Evolutionary conservation across 1,140 invertebrate species (phyloP).

Genomic region (Calliopsis andreniformis): DNA sequence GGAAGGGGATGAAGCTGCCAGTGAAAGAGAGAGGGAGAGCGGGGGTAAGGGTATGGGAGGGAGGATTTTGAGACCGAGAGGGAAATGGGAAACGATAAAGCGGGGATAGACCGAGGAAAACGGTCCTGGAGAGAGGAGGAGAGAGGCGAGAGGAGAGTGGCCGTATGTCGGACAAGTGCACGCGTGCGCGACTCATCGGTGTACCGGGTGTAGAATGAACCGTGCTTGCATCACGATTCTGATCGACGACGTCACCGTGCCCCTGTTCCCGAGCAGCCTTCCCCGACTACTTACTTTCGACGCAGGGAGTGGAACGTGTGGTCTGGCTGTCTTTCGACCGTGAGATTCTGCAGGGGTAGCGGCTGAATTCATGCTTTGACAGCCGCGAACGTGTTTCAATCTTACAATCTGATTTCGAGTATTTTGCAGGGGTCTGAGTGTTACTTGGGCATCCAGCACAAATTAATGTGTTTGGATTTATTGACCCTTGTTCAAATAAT

Average conservation of each 20-base stretch:
- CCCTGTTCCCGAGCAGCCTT: neutral
- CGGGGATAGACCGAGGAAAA: neutral
- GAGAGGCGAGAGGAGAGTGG: neutral
- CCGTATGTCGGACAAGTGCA: conserved; percentile 32
- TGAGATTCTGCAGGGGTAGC: too few species aligned
- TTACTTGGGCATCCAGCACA: too few species aligned
- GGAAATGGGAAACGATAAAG: neutral
- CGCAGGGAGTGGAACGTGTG: too few species aligned
- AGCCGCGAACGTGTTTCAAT: too few species aligned
- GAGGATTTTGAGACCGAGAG: conserved; percentile 18
- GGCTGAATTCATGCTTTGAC: too few species aligned
- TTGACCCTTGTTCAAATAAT: too few species aligned
- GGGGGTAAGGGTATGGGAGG: neutral
- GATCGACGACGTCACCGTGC: conserved; percentile 1
- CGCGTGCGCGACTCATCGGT: conserved; percentile 50
- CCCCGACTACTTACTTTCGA: neutral
- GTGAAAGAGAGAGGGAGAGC: neutral
- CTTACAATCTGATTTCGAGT: too few species aligned
- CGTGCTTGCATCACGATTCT: neutral
- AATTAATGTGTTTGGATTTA: too few species aligned
- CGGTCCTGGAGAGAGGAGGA: neutral
- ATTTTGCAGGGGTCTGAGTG: too few species aligned
- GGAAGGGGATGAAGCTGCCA: conserved; percentile 20
- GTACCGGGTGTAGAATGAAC: conserved; percentile 42
- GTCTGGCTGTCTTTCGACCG: too few species aligned